Evolutionary conservation across 2,797 vertebrate genomes (phyloP).

Genomic region (Enteromius trimaculatus): DNA sequence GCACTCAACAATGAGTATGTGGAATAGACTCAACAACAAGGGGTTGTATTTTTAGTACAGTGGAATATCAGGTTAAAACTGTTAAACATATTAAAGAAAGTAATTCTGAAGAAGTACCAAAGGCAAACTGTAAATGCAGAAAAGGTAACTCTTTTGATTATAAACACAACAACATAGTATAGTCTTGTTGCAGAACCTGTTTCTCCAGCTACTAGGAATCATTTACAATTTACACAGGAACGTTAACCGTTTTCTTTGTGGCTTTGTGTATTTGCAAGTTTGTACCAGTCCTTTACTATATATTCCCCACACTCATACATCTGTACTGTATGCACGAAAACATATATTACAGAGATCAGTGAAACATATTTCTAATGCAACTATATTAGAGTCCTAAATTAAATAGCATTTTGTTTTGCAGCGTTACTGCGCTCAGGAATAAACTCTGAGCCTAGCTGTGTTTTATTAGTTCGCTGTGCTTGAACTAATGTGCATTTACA

Average conservation of each 20-base stretch:
- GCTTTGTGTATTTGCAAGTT: slow-evolving; percentile 11
- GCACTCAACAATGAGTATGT: not conserved
- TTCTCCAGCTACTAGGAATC: not conserved
- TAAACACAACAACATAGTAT: not conserved
- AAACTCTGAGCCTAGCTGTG: not conserved
- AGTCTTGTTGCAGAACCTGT: slow-evolving; percentile 13
- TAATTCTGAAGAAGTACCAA: not conserved
- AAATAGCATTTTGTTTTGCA: slow-evolving; percentile 4
- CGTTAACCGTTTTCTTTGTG: not conserved
- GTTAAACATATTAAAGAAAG: not conserved
- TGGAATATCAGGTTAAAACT: not conserved
- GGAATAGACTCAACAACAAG: not conserved
- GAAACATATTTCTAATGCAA: not conserved
- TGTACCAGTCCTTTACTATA: not conserved
- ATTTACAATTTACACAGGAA: not conserved
- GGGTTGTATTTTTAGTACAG: not conserved
- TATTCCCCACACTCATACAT: not conserved
- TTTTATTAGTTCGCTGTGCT: not conserved
- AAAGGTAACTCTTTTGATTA: not conserved
- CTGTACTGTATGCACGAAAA: not conserved
- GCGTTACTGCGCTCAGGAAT: not conserved
- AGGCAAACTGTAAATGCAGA: not conserved
- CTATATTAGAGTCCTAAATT: not conserved
- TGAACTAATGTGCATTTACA: slow-evolving; percentile 10
- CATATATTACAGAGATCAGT: not conserved